Evolutionary conservation across 2,113 vertebrate species (phyloP), one percentile per base, ranked within the genome.

Genomic region (Chloebia gouldiae): DNA sequence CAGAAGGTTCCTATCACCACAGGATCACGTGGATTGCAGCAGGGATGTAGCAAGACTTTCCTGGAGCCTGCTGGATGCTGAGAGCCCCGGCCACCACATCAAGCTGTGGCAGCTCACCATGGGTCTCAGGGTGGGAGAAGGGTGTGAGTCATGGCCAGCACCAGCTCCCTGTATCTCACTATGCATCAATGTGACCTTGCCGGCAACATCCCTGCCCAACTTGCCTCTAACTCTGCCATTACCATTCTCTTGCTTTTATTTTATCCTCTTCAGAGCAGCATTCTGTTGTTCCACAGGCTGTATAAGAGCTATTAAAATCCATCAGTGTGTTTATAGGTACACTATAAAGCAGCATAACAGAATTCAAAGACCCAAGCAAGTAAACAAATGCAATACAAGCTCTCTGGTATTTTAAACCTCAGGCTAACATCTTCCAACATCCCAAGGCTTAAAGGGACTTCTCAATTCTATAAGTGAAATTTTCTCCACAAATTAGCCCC

Each of bases 21-120:
- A 42, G 39, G 59, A 50, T 15, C 2, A 2, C 57, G 50, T 1
- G 0, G 49, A 35, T 75, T 42, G 31, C 40, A 77, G 37, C 44
- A 77, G 31, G 53, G 39, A 45, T 4, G 3, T 13, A 6, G 20
- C 57, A 35, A 83, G 18, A 11, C 0, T 1, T 15, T 28, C 25
- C 16, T 6, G 1, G 20, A 40, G 13, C 11, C 40, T 61, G 39
- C 5, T 1, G 2, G 6, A 11, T 39, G 19, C 33, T 54, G 35
- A 69, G 19, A 37, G 9, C 22, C 45, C 42, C 0, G 0, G 21
- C 22, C 15, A 54, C 6, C 0, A 1, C 30, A 33, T 4, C 0
- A 3, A 80, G 28, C 15, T 39, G 24, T 22, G 33, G 49, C 17
- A 80, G 75, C 16, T 86, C 60, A 56, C 21, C 0, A 1, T 23